Evolutionary conservation across 2,113 vertebrate genomes (phyloP).

Genomic region (Pongo abelii): DNA sequence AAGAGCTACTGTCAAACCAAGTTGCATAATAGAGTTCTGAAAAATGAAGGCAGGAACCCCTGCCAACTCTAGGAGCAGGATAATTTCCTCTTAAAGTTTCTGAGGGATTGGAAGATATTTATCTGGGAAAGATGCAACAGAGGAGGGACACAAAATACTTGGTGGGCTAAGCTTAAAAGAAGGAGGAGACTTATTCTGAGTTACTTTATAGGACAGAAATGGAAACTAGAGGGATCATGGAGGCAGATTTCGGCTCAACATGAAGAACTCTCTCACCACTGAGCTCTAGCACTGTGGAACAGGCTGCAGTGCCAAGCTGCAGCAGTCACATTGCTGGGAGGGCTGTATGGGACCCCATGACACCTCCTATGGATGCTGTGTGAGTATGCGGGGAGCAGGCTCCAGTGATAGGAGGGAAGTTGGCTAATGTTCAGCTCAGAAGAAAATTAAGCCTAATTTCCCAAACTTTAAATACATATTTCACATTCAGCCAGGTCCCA

Average conservation of each 20-base stretch:
- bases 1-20: not conserved
- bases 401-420: not conserved
- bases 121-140: not conserved
- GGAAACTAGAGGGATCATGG: not conserved
- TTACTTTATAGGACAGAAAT: not conserved
- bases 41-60: not conserved
- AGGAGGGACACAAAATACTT: not conserved
- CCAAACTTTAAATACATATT: not conserved
- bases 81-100: not conserved
- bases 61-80: not conserved
- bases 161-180: not conserved
- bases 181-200: not conserved
- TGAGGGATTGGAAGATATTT: not conserved
- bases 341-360: not conserved
- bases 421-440: not conserved
- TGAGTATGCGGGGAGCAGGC: too few species aligned
- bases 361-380: fast-evolving
- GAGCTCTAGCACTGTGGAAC: not conserved
- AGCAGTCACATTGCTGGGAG: not conserved
- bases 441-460: not conserved
- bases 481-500: not conserved
- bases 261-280: not conserved
- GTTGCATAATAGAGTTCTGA: not conserved
- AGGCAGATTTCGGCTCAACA: not conserved
- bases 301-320: not conserved